Conservation (phyloP, 2,113 vertebrate genomes). For the Enhydra lutris region DNA sequence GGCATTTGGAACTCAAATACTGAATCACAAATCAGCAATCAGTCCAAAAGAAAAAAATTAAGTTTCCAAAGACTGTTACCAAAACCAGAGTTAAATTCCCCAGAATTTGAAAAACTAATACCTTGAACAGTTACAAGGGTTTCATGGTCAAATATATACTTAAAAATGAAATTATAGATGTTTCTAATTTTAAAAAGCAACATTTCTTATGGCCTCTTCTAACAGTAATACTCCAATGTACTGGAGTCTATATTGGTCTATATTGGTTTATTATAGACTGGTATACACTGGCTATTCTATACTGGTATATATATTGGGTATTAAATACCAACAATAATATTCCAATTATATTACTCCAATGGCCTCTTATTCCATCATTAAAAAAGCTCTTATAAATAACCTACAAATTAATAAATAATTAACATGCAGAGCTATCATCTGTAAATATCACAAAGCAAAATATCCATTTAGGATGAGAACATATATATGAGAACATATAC, state of each 20-base stretch:
- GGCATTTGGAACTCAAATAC: neutral
- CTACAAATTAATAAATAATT: conserved; percentile 16
- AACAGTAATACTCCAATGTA: neutral
- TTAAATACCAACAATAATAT: neutral
- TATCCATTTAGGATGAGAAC: neutral
- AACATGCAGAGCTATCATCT: neutral
- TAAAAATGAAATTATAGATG: neutral
- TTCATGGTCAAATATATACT: neutral
- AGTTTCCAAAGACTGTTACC: neutral
- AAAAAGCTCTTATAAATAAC: neutral
- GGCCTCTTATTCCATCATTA: neutral
- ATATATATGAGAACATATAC: neutral
- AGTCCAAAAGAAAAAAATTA: neutral
- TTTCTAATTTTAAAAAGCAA: neutral
- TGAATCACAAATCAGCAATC: neutral
- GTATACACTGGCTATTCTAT: neutral
- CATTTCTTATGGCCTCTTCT: neutral
- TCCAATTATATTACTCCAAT: neutral
- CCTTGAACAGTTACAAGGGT: neutral
- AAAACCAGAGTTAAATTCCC: neutral
- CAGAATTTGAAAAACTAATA: neutral
- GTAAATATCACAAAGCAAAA: neutral
- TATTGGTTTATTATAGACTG: neutral
- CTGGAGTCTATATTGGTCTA: neutral
- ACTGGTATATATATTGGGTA: neutral